phyloP scores from a whole-genome alignment of 2,113 vertebrate species.

The Falco punctatus region DNA sequence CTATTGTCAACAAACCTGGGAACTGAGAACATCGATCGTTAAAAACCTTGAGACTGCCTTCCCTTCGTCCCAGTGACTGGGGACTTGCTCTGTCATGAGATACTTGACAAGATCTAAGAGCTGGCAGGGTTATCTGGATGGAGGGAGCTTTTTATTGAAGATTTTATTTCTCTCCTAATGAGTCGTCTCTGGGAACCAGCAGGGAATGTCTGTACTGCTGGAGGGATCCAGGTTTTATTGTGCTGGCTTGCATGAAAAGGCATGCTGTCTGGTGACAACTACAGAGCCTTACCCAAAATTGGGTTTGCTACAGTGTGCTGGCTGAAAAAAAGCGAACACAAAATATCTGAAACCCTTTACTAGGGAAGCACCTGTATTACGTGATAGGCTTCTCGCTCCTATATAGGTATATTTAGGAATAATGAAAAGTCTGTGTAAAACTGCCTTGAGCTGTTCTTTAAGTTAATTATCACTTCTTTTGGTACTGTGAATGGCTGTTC shows the following conservation, averaged over 20 bases:
- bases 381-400: not conserved
- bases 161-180: not conserved
- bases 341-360: not conserved
- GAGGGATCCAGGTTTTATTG: not conserved
- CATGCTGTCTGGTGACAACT: not conserved
- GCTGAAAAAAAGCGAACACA: not conserved
- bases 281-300: not conserved
- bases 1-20: not conserved
- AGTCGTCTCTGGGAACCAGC: not conserved
- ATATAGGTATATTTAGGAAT: slow-evolving; percentile 67
- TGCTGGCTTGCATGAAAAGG: not conserved
- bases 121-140: not conserved
- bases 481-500: slow-evolving; percentile 83
- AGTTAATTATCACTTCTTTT: slow-evolving; percentile 87
- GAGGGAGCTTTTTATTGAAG: not conserved
- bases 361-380: not conserved
- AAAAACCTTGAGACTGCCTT: not conserved
- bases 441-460: slow-evolving; percentile 82
- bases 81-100: not conserved
- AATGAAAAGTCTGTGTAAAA: slow-evolving; percentile 72
- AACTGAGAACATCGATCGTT: not conserved
- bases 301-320: not conserved
- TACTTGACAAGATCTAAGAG: not conserved
- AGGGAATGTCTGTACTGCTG: not conserved
- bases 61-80: not conserved